Evolutionary conservation across 2,113 vertebrate species (phyloP).

Genomic region (Ariopsis seemanni): DNA sequence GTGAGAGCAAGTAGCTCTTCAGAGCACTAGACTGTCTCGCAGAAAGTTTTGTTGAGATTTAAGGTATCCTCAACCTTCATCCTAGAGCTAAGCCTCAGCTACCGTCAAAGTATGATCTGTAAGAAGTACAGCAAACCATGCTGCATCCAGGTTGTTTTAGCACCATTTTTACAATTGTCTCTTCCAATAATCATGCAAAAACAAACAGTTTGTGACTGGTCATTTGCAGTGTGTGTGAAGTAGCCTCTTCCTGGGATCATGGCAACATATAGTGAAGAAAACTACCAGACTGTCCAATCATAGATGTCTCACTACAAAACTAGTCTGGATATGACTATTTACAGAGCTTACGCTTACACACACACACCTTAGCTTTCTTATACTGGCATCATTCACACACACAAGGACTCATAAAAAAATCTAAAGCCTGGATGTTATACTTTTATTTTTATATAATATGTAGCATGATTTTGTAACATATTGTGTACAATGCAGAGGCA

Average conservation of each 20-base stretch:
- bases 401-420: no score
- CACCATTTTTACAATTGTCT: not conserved
- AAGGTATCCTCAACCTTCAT: not conserved
- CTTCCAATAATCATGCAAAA: not conserved
- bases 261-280: not conserved
- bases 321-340: not conserved
- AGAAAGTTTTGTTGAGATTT: not conserved
- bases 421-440: no score
- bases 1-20: no score
- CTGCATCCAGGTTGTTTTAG: not conserved
- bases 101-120: not conserved
- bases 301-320: not conserved
- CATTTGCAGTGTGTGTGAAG: not conserved
- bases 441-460: no score
- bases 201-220: not conserved
- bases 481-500: no score
- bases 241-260: not conserved
- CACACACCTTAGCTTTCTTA: no score
- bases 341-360: conserved; percentile 23
- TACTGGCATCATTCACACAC: no score
- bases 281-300: not conserved
- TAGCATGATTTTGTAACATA: no score
- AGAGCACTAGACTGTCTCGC: not conserved
- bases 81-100: not conserved
- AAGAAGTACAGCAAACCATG: not conserved